These are phyloP conservation scores for Lophius americanus DNA, from an alignment of 2,797 vertebrate genomes.

Conservation along the genomic window DNA sequence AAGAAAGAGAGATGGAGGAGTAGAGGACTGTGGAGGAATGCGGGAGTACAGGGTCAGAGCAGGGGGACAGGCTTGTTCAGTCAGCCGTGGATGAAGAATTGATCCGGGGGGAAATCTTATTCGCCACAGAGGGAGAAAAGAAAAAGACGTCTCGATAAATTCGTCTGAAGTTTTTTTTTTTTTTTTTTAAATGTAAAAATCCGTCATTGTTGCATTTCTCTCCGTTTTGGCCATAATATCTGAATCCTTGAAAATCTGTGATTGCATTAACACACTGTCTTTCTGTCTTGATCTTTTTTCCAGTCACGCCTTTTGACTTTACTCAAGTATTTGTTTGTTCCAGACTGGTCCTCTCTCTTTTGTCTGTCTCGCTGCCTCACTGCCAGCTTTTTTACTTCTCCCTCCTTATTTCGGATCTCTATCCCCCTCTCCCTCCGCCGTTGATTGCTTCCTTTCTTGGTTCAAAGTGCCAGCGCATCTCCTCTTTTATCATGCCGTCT, in stretches of 20 bases:
- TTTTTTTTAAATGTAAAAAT: constrained; percentile 3
- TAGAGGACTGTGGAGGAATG: constrained; percentile 70
- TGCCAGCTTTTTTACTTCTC: constrained; percentile 56
- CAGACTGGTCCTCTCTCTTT: constrained; percentile 42
- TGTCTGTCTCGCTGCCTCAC: constrained; percentile 26
- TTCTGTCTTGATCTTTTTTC: constrained; percentile 26
- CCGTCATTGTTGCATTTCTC: constrained; percentile 50
- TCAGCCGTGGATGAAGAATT: constrained; percentile 69
- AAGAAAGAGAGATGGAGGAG: constrained; percentile 48
- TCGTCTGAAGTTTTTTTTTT: constrained; percentile 19
- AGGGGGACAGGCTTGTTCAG: constrained; percentile 73
- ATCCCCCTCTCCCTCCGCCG: constrained; percentile 11
- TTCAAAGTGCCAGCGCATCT: constrained; percentile 49
- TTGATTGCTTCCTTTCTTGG: constrained; percentile 64
- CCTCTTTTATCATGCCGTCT: not conserved
- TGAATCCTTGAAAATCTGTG: constrained; percentile 54
- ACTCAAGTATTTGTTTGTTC: constrained; percentile 51
- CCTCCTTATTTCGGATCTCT: constrained; percentile 29
- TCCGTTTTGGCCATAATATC: not conserved
- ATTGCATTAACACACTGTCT: constrained; percentile 66
- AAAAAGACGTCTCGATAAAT: constrained; percentile 49
- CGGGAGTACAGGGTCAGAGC: constrained; percentile 74
- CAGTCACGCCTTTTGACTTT: constrained; percentile 39
- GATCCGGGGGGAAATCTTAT: constrained; percentile 64
- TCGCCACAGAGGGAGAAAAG: constrained; percentile 39